These are phyloP conservation scores for Chydorus sphaericus DNA, from an alignment of 2,888 invertebrate species.

Conservation along the genomic window DNA sequence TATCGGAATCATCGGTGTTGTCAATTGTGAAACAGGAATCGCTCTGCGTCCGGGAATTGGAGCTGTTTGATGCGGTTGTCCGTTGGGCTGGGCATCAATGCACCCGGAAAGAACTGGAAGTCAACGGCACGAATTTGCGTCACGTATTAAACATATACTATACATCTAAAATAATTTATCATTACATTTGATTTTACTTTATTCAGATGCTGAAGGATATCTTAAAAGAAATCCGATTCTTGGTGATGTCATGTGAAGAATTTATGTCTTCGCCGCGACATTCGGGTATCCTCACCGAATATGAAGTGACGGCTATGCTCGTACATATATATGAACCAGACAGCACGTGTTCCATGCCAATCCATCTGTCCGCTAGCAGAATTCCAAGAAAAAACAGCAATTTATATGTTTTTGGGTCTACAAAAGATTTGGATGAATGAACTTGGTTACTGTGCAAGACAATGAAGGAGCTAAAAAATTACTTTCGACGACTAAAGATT, in stretches of 20 bases:
- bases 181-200: slow-evolving; percentile 18
- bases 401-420: no score
- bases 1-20: no score
- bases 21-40: slow-evolving; percentile 59
- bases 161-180: no score
- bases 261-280: slow-evolving; percentile 69
- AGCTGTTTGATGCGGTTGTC: slow-evolving; percentile 55
- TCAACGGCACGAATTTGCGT: no score
- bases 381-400: no score
- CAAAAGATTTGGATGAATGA: no score
- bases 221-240: slow-evolving; percentile 59
- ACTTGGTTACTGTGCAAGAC: no score
- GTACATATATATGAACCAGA: slow-evolving; percentile 65
- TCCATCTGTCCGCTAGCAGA: neutral
- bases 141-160: no score
- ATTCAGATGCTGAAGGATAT: slow-evolving; percentile 28
- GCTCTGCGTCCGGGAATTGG: slow-evolving; percentile 55
- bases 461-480: no score
- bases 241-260: slow-evolving; percentile 62
- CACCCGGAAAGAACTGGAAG: slow-evolving; percentile 33
- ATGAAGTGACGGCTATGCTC: slow-evolving; percentile 62
- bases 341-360: slow-evolving; percentile 18
- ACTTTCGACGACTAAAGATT: no score
- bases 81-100: slow-evolving; percentile 46
- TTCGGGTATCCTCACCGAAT: slow-evolving; percentile 50